These are phyloP conservation scores for Ammodramus savannarum DNA, from an alignment of 2,113 vertebrate genomes.

Conservation along the genomic window DNA sequence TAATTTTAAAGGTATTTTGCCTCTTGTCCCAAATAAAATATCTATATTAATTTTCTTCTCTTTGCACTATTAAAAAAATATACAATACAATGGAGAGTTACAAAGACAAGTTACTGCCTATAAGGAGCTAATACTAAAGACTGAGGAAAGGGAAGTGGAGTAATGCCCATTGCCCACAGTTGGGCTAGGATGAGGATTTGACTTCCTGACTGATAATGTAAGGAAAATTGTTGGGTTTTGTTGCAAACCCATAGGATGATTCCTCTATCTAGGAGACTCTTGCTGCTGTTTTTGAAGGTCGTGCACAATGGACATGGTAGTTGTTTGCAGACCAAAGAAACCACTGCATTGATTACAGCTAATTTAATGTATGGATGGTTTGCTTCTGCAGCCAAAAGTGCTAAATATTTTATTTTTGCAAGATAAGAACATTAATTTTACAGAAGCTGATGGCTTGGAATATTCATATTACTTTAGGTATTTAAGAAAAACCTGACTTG, in stretches of 20 bases:
- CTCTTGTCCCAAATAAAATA: not conserved
- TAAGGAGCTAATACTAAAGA: not conserved
- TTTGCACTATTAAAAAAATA: not conserved
- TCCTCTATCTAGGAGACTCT: not conserved
- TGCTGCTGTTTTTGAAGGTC: not conserved
- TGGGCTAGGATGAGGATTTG: not conserved
- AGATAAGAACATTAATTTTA: not conserved
- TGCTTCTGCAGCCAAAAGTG: not conserved
- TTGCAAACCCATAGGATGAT: not conserved
- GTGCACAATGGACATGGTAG: not conserved
- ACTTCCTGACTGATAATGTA: not conserved
- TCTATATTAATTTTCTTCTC: rapidly evolving
- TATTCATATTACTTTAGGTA: not conserved
- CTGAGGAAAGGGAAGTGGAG: not conserved
- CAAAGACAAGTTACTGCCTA: not conserved
- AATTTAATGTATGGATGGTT: not conserved
- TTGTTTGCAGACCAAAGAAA: not conserved
- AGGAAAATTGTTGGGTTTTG: not conserved
- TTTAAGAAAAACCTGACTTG: not conserved
- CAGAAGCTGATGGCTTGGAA: not conserved
- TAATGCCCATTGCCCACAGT: not conserved
- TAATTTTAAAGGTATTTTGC: not conserved
- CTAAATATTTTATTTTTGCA: not conserved
- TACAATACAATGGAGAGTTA: not conserved
- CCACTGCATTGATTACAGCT: not conserved